Evolutionary conservation across 2,113 vertebrate species (phyloP), one percentile per base, ranked within the genome.

Genomic region (Rhabdornis inornatus): DNA sequence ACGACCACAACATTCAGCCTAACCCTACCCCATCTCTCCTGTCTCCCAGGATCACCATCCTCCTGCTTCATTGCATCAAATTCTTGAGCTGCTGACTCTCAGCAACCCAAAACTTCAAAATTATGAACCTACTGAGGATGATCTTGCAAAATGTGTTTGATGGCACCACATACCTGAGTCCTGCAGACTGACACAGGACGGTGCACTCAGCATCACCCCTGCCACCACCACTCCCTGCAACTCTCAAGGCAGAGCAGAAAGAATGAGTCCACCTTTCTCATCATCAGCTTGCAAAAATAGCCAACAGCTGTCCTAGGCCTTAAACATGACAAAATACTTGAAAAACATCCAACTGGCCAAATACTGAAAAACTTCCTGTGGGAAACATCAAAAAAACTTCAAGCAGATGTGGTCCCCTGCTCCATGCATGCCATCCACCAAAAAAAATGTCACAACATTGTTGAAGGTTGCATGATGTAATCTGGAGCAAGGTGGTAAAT

Each of bases 381-480:
- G 40, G 50, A n/a, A 93, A 52, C 79, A 86, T 93, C 71, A 94
- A 93, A 84, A 42, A 87, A 78, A 68, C 56, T 80, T 94, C 52
- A 76, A 69, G 71, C 0, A 3, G 77, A 81, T 90, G 59, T 45
- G 66, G 65, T 92, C 31, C 76, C 66, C 30, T 68, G 79, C 61
- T 81, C 88, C 45, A n/a, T 83, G 60, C 57, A 66, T 88, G 59
- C 75, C 60, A 65, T 84, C 89, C 74, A 74, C 78, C 49, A 18
- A 92, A 83, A 82, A 87, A 87, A 64, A 74, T 17, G 44, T 81
- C 60, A 68, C 79, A 90, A 44, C 22, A 2, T 33, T 66, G 53
- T 24, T 76, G 85, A 92, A 94, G 83, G 82, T 77, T 94, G 44
- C 40, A 39, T 96, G 93, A 96, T 6, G 80, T 82, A 96, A 92